Base-by-base conservation (phyloP, 2,113 vertebrate genomes). In the Cebidichthys violaceus region DNA sequence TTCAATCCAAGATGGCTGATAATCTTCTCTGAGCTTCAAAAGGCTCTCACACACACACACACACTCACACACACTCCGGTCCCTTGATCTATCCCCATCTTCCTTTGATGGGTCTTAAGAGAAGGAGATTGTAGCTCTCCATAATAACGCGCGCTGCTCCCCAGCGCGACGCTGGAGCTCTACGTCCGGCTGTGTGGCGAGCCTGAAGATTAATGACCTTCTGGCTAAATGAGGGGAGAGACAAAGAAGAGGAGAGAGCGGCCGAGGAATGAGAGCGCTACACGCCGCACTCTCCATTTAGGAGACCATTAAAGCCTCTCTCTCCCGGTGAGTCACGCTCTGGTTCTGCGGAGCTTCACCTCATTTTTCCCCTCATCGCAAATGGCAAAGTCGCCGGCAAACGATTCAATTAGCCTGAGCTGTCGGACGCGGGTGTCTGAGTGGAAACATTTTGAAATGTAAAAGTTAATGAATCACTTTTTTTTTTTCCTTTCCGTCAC, bases 41-140 rank as follows among this genome's bases (percentile, higher is more conserved):
- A 93, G 90, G 86, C 86, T 88, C 72, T 47, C 33, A 33, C 29
- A 31, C 29, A 31, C 29, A 31, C 29, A 31, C 29, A 31, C 29
- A 31, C 29, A 31, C 29, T 2, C 29, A 31, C 29, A 31, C 33
- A 33, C 80, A 70, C 77, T 81, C 72, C 6, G 11, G 52, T 80
- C 76, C 84, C 86, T 82, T 87, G 78, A 92, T 94, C 85, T 90
- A 72, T 77, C 79, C 79, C 83, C 81, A 70, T 91, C 92, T 89
- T 79, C 72, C 91, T 92, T 89, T 93, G 92, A 93, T 92, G 91
- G 81, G 88, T 79, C 93, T 91, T 93, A 79, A 84, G 85, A 90
- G 90, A 80, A 50, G 81, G 84, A 88, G 90, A 84, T 75, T 74
- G 84, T 60, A 73, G 74, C 81, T 79, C 87, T 41, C 66, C 54